Conservation (phyloP, 35 echinoderm and acorn worm species). For the Stichopus chloronotus region DNA sequence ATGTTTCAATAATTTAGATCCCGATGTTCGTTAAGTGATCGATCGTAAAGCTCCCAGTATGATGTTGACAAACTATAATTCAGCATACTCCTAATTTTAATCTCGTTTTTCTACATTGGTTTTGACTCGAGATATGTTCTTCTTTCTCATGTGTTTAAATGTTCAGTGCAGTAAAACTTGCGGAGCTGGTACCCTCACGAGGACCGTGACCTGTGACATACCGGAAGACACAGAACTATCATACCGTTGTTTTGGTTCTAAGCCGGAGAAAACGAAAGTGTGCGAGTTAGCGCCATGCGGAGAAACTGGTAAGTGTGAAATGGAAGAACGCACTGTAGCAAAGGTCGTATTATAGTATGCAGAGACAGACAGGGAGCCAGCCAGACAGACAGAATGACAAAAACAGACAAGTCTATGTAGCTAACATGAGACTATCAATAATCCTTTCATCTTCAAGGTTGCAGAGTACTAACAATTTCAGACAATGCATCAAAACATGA, state of each 20-base stretch:
- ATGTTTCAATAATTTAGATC: too few species aligned
- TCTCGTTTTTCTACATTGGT: too few species aligned
- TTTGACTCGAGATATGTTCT: too few species aligned
- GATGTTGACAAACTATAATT: too few species aligned
- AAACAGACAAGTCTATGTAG: too few species aligned
- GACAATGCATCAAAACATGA: too few species aligned
- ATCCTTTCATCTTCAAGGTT: neutral
- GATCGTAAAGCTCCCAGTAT: too few species aligned
- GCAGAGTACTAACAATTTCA: too few species aligned
- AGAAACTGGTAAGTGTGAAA: slow-evolving; percentile 5
- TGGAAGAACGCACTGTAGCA: neutral
- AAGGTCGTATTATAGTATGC: neutral
- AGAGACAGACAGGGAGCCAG: neutral
- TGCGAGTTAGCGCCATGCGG: neutral
- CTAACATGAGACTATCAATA: neutral
- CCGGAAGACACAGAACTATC: neutral
- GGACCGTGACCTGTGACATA: neutral
- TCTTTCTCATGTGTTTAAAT: too few species aligned
- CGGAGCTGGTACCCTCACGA: neutral
- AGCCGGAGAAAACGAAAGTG: neutral
- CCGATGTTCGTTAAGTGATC: too few species aligned
- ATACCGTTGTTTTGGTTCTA: neutral
- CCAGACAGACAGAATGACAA: neutral
- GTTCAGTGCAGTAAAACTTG: neutral
- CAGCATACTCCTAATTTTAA: too few species aligned